Evolutionary conservation across 2,797 vertebrate species (phyloP), one percentile per base, ranked within the genome.

Genomic region (Pelochelys cantorii): DNA sequence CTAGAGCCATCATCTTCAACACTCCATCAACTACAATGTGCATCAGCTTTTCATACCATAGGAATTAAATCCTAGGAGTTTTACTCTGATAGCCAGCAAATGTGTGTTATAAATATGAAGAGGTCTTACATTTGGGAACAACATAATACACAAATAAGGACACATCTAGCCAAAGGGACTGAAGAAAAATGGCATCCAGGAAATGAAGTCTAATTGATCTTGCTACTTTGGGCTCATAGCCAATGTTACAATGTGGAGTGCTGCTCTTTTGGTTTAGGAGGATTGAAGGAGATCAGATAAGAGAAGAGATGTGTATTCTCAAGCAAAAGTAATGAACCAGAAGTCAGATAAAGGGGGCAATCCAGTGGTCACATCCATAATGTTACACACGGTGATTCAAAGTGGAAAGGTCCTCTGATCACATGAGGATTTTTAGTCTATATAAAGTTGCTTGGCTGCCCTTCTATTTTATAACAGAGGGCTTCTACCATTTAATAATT

Each of bases 111-210:
- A 48, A 48, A 31, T 55, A 3, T 18, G 53, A 75, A 77, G 59
- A 31, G 62, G 2, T 0, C 0, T 31, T 3, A 0, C 0, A 0
- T 29, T 53, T 0, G 1, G 14, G 25, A 79, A 25, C 0, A 1
- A 37, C 20, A 14, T 27, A 56, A 62, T n/a, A 13, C 75, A 14
- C 25, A 56, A 85, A 59, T 8, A 4, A n/a, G 42, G 13, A 4
- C 15, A 65, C 18, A 34, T 22, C n/a, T 6, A 48, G 20, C 15
- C n/a, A 10, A 89, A 82, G 37, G 7, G 11, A 60, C 12, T 42
- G 23, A 84, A 75, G 60, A 31, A 83, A 83, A 78, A 79, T 56
- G 4, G 20, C 12, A 5, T 57, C 12, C 12, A 74, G 59, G 56
- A 88, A 90, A 86, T 7, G 1, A 77, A 83, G 25, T 7, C 5